Evolutionary conservation across 2,888 invertebrate genomes (phyloP), one percentile per base, ranked within the genome.

Genomic region (Eumerus sabulonum): DNA sequence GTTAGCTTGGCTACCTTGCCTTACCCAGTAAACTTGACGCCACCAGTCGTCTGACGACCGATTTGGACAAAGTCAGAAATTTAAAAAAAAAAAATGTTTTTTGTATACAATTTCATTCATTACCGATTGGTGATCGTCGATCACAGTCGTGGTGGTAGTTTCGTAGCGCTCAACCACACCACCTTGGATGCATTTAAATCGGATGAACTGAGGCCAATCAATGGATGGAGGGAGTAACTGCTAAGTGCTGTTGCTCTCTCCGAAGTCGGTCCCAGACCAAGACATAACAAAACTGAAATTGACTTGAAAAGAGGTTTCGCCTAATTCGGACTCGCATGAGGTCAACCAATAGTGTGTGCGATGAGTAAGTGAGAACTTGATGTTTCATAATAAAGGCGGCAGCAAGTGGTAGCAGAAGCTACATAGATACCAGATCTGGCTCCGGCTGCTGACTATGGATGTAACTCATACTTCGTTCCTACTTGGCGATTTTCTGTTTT

Each of bases 41-140:
- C 79, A 27, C 27, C 27, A 79, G 79, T 44, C 79, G 74, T 64
- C 74, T 70, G 79, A 79, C 79, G 79, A 79, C 79, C 74, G 79
- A 79, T 79, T 79, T 79, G 77, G 77, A 73, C 77, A 79, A 79
- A 68, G 73, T 79, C 77, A 68, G 63, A 73, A 68, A n/a, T n/a
- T n/a, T n/a, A n/a, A n/a, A n/a, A n/a, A n/a, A n/a, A n/a, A n/a
- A n/a, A n/a, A n/a, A n/a, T n/a, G n/a, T n/a, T n/a, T 63, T 68
- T 68, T 67, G 14, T 67, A 71, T 68, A 79, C 68, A 68, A 73
- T 73, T 79, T 73, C 77, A 79, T 79, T 79, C 77, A 79, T 73
- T 79, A 73, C 54, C 54, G 62, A 53, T 38, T 50, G 50, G 60
- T 11, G 18, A 35, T 14, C 14, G 14, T 7, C 27, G 27, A 27